These are phyloP conservation scores for Nannospalax galili DNA, from an alignment of 2,113 vertebrate species.

Conservation along the genomic window DNA sequence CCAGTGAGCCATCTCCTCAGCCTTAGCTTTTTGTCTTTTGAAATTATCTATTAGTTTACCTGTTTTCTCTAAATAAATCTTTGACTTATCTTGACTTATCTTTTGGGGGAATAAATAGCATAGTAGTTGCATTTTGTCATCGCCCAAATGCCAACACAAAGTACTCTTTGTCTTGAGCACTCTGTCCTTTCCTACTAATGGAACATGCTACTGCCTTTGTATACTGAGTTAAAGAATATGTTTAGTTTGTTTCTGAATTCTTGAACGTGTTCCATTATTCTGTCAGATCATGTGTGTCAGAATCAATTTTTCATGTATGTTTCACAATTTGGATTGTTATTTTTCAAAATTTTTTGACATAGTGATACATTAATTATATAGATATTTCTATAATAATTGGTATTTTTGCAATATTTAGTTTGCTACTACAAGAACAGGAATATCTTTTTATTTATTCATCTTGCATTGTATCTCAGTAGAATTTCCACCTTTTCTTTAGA, in stretches of 20 bases:
- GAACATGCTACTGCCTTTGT: neutral
- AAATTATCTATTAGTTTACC: neutral
- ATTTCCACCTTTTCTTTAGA: neutral
- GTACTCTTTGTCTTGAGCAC: neutral
- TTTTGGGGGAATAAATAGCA: neutral
- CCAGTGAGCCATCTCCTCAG: too few relatives aligned
- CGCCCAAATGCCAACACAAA: neutral
- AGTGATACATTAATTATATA: neutral
- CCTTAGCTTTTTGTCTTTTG: neutral
- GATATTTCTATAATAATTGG: neutral
- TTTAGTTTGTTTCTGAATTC: conserved; percentile 26
- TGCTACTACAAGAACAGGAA: neutral
- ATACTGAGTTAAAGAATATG: conserved; percentile 11
- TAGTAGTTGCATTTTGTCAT: neutral
- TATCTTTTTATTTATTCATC: conserved; percentile 20
- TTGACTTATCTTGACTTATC: conserved; percentile 17
- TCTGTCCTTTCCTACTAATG: conserved; percentile 2
- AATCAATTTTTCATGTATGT: neutral
- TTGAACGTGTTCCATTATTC: neutral
- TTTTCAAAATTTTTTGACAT: neutral
- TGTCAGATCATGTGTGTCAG: neutral
- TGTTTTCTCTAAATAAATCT: neutral
- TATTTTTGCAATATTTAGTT: conserved; percentile 23
- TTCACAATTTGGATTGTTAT: neutral
- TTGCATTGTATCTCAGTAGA: neutral